Evolutionary conservation across 2,797 vertebrate species (phyloP).

Genomic region (Smutsia temminckii): DNA sequence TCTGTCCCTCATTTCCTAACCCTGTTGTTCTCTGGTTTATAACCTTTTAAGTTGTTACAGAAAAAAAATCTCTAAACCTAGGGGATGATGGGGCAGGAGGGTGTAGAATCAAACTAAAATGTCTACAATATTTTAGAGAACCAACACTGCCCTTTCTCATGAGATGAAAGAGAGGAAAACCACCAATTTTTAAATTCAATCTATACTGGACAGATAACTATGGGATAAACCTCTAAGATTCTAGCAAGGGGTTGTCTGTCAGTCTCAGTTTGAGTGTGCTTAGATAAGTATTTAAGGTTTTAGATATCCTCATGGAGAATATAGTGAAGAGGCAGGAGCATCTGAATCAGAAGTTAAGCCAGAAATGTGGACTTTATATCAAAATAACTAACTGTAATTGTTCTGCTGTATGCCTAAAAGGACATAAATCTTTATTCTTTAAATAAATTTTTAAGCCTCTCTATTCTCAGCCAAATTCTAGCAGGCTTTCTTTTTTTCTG

Average conservation of each 20-base stretch:
- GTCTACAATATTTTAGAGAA: background rate
- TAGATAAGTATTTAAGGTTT: background rate
- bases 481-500: background rate
- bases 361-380: background rate
- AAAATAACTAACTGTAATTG: background rate
- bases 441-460: background rate
- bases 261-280: background rate
- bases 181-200: background rate
- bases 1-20: background rate
- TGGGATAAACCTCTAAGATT: background rate
- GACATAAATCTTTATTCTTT: background rate
- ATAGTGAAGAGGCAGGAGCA: background rate
- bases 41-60: background rate
- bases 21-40: background rate
- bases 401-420: background rate
- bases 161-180: background rate
- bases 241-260: background rate
- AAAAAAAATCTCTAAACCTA: background rate
- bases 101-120: background rate
- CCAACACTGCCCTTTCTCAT: background rate
- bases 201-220: background rate
- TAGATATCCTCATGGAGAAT: background rate
- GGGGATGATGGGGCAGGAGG: background rate
- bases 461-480: background rate
- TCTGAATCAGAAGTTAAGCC: background rate